These are phyloP conservation scores for Pipistrellus pygmaeus DNA, from an alignment of 2,797 vertebrate species.

Conservation along the genomic window DNA sequence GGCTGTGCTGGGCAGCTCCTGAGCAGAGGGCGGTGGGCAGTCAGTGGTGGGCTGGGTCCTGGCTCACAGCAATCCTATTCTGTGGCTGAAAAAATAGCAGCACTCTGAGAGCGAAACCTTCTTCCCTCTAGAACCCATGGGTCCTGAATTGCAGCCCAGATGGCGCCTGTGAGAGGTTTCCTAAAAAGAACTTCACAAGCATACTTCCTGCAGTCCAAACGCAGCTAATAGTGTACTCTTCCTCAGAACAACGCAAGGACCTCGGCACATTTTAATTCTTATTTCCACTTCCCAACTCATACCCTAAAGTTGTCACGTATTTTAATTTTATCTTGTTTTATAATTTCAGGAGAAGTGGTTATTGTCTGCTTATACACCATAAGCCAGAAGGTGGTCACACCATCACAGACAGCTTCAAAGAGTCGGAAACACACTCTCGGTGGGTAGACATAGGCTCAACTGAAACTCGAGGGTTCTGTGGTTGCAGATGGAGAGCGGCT, in stretches of 20 bases:
- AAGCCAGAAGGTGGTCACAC: background rate
- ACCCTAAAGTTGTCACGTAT: background rate
- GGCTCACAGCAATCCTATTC: background rate
- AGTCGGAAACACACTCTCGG: background rate
- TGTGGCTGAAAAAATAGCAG: background rate
- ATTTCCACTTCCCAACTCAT: background rate
- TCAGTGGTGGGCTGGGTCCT: background rate
- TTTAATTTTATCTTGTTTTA: slow-evolving; percentile 1
- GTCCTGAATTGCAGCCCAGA: background rate
- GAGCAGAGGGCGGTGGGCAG: background rate
- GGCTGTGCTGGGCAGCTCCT: background rate
- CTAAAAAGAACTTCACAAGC: background rate
- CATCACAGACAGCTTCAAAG: background rate
- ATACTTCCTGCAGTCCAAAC: background rate
- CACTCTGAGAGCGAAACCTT: background rate
- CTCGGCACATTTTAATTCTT: background rate
- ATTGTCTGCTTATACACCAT: background rate
- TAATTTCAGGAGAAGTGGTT: background rate
- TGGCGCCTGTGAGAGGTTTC: background rate
- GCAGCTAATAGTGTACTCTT: background rate
- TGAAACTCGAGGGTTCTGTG: background rate
- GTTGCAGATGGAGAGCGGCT: background rate
- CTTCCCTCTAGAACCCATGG: background rate
- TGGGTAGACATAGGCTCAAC: background rate
- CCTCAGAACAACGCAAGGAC: background rate